Evolutionary conservation across 30 jellyfish, hydroid and myxozoan genomes (phyloP).

Genomic region (Euphysa ruthae): DNA sequence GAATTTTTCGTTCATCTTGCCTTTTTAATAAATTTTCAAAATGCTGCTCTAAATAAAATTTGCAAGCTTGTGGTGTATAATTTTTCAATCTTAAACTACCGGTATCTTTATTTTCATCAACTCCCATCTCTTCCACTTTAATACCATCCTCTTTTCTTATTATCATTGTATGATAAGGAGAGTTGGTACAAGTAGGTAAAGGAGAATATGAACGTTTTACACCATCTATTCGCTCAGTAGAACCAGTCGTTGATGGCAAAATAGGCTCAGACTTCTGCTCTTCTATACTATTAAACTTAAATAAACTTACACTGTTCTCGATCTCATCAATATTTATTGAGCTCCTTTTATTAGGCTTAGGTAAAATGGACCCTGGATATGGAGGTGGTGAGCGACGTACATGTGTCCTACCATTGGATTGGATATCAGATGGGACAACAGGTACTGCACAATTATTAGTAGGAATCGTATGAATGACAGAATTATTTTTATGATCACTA

Average conservation of each 20-base stretch:
- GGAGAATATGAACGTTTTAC: constrained; percentile 96
- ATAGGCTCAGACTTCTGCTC: constrained; percentile 77
- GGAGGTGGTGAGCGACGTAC: constrained; percentile 66
- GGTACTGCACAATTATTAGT: background rate
- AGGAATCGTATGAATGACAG: background rate
- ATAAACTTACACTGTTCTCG: constrained; percentile 34
- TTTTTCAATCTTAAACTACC: constrained; percentile 51
- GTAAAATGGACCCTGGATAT: constrained; percentile 42
- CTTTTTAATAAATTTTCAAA: constrained; percentile 75
- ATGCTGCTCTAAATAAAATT: constrained; percentile 96
- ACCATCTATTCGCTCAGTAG: constrained; percentile 30
- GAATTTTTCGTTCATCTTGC: constrained; percentile 60
- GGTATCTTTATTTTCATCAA: constrained; percentile 22
- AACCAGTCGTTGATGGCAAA: constrained; percentile 1
- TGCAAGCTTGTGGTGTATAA: constrained; percentile 91
- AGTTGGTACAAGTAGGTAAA: constrained; percentile 50
- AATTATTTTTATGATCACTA: background rate
- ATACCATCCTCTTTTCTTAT: constrained; percentile 8
- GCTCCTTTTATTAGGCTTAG: constrained; percentile 41
- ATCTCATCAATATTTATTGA: constrained; percentile 69
- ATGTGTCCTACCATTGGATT: background rate
- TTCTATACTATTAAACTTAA: background rate
- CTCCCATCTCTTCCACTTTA: background rate
- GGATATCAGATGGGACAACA: constrained; percentile 2
- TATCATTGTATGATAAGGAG: constrained; percentile 83